Evolutionary conservation across 2,888 invertebrate genomes (phyloP).

Genomic region (Augochlorella aurata): DNA sequence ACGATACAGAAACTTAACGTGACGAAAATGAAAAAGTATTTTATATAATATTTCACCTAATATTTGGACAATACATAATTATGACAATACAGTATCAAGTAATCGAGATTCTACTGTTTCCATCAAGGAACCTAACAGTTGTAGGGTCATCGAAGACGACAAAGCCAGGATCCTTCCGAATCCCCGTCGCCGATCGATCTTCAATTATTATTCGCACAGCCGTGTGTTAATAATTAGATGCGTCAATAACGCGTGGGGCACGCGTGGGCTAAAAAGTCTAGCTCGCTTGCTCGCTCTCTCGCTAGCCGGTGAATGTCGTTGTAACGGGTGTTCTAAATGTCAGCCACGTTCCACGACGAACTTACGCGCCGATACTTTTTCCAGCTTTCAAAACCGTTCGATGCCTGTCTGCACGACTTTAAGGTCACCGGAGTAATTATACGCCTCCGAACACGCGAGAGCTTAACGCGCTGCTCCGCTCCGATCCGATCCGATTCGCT

Average conservation of each 20-base stretch:
- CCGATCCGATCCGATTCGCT: too few species aligned
- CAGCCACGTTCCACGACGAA: constrained; percentile 67
- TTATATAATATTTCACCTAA: too few species aligned
- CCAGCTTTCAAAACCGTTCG: constrained; percentile 59
- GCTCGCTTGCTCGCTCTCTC: constrained; percentile 3
- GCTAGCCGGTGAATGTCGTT: constrained; percentile 65
- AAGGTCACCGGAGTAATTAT: constrained; percentile 62
- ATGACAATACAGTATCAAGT: too few species aligned
- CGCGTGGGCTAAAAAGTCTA: constrained; percentile 24
- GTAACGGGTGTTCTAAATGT: constrained; percentile 72
- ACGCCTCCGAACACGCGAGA: constrained; percentile 10
- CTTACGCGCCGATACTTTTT: constrained; percentile 61
- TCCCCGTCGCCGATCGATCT: constrained; percentile 32
- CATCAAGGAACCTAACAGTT: too few species aligned
- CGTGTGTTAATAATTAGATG: constrained; percentile 65
- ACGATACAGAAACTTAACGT: too few species aligned
- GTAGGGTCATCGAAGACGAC: constrained; percentile 16
- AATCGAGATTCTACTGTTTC: too few species aligned
- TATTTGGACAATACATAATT: too few species aligned
- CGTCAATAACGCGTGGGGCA: constrained; percentile 60
- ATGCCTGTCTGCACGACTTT: constrained; percentile 47
- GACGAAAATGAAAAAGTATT: too few species aligned
- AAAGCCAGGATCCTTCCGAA: constrained; percentile 36
- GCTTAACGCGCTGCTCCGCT: not conserved
- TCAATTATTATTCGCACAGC: constrained; percentile 65